Evolutionary conservation across 2,888 invertebrate species (phyloP), one percentile per base, ranked within the genome.

Genomic region (Drosophila quinaria): DNA sequence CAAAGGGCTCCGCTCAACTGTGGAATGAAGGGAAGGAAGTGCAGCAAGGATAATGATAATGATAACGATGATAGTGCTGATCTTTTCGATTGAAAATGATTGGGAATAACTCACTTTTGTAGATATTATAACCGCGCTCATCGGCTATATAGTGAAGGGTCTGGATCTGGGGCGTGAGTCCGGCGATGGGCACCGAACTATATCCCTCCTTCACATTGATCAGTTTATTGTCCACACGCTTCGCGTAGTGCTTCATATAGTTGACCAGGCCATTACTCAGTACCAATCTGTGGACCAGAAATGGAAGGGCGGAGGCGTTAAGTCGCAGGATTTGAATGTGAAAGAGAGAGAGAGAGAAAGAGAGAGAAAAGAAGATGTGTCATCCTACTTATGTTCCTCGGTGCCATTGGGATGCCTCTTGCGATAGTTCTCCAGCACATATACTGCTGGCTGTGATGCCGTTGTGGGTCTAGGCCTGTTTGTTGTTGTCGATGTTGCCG

Each of bases 151-250:
- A 91, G 71, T 85, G 81, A 22, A 83, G 74, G 13, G 90, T 91
- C 50, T 83, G 80, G 46, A 80, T 81, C 51, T 75, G 68, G 10
- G 72, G 63, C 3, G 8, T 51, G 0, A 62, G 52, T 1, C 90
- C 81, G 0, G 78, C 62, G 4, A 88, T 56, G 4, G 91, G 91
- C 52, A 90, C 66, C 0, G 91, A 89, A 10, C 86, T 80, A 52
- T 88, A 91, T 4, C 91, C 91, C 60, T 88, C 80, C 64, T 91
- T 91, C 22, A 91, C 89, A 60, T 87, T 87, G 52, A 85, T 72
- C 55, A 61, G 47, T 15, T 72, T 67, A 15, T 82, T 81, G 4
- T 73, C 71, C 22, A 86, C 72, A 0, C 52, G 39, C 49, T 91
- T 91, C 15, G 33, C 49, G 31, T 90, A 90, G n/a, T 90, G 78